Evolutionary conservation across 1,140 invertebrate species (phyloP), one percentile per base, ranked within the genome.

Genomic region (Holcopasites calliopsidis): DNA sequence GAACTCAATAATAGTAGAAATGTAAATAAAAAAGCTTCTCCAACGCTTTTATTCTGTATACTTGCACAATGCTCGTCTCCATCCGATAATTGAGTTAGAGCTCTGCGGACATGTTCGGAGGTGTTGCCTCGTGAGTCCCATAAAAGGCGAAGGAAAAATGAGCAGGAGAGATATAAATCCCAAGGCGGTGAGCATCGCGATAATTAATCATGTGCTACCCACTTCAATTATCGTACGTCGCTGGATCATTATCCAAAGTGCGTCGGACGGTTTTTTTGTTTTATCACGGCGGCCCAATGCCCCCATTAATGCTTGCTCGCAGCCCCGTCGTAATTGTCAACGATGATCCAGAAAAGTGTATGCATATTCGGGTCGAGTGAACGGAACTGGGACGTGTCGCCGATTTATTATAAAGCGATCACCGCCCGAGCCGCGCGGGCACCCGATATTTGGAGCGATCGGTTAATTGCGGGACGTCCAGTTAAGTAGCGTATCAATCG

Each of bases 351-450:
- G 58, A 50, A 52, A 52, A 72, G 23, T 26, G 69, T 52, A 50
- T 64, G n/a, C n/a, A n/a, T n/a, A 72, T 72, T 72, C 40, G 35
- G 69, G 69, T 72, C 69, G 69, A 1, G 7, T n/a, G 44, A 31
- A 52, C 69, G 69, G 69, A 72, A 72, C 58, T 64, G 69, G 69
- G 23, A 64, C 58, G 26, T 72, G 47, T 26, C 68, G 40, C 10
- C 44, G 69, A 72, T 72, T 72, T 72, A 72, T 64, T 72, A 72
- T 72, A 50, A 72, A 72, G 26, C 69, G 69, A 62, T 52, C 69
- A 44, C 16, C 16, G 38, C 7, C 18, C 26, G 44, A 23, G 3
- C 21, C 64, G 47, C 16, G 8, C 16, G 26, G 54, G 42, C 68
- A 50, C 69, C 33, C 44, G 57, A 71, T 71, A 71, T 71, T 71